Base-by-base conservation (phyloP, 2,888 invertebrate genomes). In the Trisateles emortualis region DNA sequence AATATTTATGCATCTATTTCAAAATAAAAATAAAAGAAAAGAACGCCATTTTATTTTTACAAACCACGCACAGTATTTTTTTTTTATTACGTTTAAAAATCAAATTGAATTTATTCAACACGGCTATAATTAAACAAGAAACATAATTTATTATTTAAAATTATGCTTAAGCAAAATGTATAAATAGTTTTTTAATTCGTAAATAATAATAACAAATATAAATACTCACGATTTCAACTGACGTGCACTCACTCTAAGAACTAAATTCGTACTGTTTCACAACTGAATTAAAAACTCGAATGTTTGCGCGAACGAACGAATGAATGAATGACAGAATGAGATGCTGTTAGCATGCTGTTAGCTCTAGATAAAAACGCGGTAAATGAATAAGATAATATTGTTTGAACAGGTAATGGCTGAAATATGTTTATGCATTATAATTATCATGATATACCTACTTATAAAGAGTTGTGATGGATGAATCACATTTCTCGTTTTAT, bases 321-420 rank as follows among this genome's bases (percentile, higher is more conserved):
- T 19, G 19, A 63, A 33, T 35, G 58, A 69, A 67, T 52, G 67
- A 63, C 47, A 59, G 68, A 68, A n/a, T n/a, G n/a, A n/a, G n/a
- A n/a, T n/a, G n/a, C n/a, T n/a, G n/a, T n/a, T n/a, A n/a, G n/a
- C n/a, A n/a, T 54, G 64, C 54, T 63, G 62, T 58, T 49, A 62
- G 52, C 1, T 52, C 35, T 48, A 59, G 53, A 67, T 59, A 48
- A 49, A 36, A 70, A 63, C 52, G 19, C 0, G 0, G 51, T 54
- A 62, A 17, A 14, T 49, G 41, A 35, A 35, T 49, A 19, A 3
- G n/a, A 35, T 35, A 17, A 35, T 9, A 17, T 4, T 10, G 26
- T 32, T 32, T 11, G 11, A 11, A 11, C 3, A 11, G 3, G 5
- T 19, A 19, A 19, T 19, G 5, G 2, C 2, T 19, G 19, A 5